Conservation (phyloP, 2,888 invertebrate species). For the Mellilla xanthometata region DNA sequence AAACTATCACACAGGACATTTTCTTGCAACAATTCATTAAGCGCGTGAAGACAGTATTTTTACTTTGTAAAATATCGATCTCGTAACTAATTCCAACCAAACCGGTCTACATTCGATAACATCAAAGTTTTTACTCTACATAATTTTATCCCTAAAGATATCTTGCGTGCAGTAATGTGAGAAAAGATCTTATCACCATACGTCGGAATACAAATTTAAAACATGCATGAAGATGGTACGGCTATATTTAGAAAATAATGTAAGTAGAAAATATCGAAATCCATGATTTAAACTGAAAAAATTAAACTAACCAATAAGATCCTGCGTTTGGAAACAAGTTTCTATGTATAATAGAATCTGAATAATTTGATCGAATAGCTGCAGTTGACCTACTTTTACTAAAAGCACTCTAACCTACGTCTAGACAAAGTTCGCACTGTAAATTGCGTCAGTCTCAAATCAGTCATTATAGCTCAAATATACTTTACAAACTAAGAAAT, state of each 20-base stretch:
- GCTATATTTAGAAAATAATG: slow-evolving; percentile 28
- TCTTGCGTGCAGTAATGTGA: slow-evolving; percentile 39
- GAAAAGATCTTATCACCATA: slow-evolving; percentile 47
- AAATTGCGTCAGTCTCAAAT: no score
- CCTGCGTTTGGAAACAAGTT: neutral
- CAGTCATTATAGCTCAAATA: slow-evolving; percentile 13
- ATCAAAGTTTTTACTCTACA: slow-evolving; percentile 19
- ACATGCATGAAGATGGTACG: slow-evolving; percentile 20
- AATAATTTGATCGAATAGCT: slow-evolving; percentile 32
- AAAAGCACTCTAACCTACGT: slow-evolving; percentile 33
- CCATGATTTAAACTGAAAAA: no score
- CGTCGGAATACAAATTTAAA: slow-evolving; percentile 18
- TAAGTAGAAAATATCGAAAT: slow-evolving; percentile 8
- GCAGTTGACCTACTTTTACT: slow-evolving; percentile 37
- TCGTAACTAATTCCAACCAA: neutral
- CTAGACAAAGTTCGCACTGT: slow-evolving; percentile 33
- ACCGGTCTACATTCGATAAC: slow-evolving; percentile 1
- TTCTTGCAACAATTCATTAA: no score
- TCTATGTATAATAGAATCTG: slow-evolving; percentile 5
- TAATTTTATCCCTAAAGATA: slow-evolving; percentile 47
- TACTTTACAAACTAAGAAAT: slow-evolving; percentile 12
- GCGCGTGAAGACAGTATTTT: no score
- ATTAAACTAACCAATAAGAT: no score
- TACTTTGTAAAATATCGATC: neutral
- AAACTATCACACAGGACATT: no score